Evolutionary conservation across 2,113 vertebrate genomes (phyloP).

Genomic region (Podocnemis expansa): DNA sequence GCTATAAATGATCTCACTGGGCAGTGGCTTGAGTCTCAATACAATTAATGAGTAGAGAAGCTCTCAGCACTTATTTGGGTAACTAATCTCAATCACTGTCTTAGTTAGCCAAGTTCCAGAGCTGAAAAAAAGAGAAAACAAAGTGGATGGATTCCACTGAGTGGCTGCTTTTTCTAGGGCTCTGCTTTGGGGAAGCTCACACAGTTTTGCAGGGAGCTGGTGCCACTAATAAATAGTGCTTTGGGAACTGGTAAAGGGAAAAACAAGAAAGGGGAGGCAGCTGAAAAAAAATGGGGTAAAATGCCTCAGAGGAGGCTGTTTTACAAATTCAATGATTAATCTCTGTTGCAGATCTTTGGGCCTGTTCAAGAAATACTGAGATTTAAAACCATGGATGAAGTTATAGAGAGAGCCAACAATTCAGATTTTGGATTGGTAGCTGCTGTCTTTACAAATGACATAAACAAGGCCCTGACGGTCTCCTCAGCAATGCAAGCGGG

Average conservation of each 20-base stretch:
- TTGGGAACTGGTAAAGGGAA: background rate
- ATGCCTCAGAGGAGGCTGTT: background rate
- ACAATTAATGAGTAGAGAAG: background rate
- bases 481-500: conserved; percentile 96
- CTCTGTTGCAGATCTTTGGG: conserved; percentile 91
- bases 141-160: background rate
- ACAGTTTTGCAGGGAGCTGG: background rate
- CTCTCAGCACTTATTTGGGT: background rate
- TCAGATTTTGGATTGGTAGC: conserved; percentile 93
- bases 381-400: conserved; percentile 97
- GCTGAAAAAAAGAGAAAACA: background rate
- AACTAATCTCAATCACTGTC: background rate
- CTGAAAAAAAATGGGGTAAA: background rate
- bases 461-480: conserved; percentile 95
- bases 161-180: background rate
- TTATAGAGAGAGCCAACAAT: conserved; percentile 96
- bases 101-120: background rate
- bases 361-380: conserved; percentile 98
- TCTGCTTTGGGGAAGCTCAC: background rate
- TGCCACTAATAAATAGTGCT: background rate
- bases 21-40: background rate
- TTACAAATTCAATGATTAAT: background rate
- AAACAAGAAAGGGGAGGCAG: background rate
- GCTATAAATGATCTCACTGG: background rate
- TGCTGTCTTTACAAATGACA: conserved; percentile 95